These are phyloP conservation scores for Cyanocitta stelleri DNA, from an alignment of 2,113 vertebrate genomes.

Conservation along the genomic window DNA sequence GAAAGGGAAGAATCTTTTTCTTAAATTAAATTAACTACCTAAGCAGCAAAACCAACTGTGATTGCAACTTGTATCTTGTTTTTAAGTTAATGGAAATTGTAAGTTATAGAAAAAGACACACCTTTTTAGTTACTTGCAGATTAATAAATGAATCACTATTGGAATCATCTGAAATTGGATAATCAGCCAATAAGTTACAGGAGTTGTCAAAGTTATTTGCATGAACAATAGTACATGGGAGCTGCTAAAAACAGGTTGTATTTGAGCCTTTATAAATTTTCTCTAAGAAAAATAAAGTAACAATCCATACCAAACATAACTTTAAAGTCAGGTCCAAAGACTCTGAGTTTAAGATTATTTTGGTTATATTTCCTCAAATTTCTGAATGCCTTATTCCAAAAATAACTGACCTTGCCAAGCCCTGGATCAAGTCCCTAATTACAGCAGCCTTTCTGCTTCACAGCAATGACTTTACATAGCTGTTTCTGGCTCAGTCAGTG, in stretches of 20 bases:
- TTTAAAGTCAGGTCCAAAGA: background rate
- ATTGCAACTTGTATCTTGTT: background rate
- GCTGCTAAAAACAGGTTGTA: background rate
- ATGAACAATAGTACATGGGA: background rate
- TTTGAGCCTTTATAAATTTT: background rate
- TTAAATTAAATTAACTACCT: background rate
- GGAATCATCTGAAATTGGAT: background rate
- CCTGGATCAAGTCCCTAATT: conserved; percentile 30
- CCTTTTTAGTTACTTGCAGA: background rate
- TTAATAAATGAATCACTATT: background rate
- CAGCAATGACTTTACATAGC: background rate
- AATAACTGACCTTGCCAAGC: conserved; percentile 17
- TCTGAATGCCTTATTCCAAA: background rate
- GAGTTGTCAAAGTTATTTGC: background rate
- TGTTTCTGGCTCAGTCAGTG: background rate
- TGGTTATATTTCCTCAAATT: background rate
- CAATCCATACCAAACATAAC: background rate
- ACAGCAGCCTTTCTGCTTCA: conserved; percentile 22
- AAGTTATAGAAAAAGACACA: background rate
- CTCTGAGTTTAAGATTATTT: background rate
- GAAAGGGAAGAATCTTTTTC: background rate
- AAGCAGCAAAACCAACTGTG: background rate
- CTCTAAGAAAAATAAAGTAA: background rate
- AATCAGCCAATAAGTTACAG: background rate
- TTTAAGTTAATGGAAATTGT: background rate